Percentiles rank a stretch among this genome's conserved stretches.
These are phyloP conservation scores for Eucidaris tribuloides DNA, from an alignment of 35 echinoderm and acorn worm species.

Conservation along the genomic window DNA sequence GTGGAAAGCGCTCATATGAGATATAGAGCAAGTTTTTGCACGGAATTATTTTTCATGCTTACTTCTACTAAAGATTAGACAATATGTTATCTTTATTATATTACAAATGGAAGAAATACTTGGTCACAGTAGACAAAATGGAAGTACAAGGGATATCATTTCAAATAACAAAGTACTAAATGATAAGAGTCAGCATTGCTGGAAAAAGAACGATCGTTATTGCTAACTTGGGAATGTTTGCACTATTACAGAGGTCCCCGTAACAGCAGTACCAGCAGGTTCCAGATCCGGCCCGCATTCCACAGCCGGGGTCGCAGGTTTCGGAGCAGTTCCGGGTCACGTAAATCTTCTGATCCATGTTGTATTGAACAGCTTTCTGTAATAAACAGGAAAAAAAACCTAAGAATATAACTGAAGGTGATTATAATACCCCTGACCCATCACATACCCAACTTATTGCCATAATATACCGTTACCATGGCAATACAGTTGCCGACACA, in stretches of 20 bases:
- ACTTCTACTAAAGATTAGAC: background rate
- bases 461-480: too few relatives aligned
- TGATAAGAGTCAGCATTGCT: background rate
- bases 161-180: too few relatives aligned
- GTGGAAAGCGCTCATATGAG: too few relatives aligned
- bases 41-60: background rate
- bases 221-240: background rate
- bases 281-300: slow-evolving; percentile 41
- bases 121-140: too few relatives aligned
- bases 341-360: slow-evolving; percentile 66
- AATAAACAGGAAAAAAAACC: background rate
- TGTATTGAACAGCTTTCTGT: slow-evolving; percentile 55
- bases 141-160: too few relatives aligned
- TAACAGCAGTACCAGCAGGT: slow-evolving; percentile 68
- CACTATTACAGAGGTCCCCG: slow-evolving; percentile 43
- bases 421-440: too few relatives aligned
- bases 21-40: background rate
- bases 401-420: background rate
- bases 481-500: too few relatives aligned
- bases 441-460: too few relatives aligned
- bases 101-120: too few relatives aligned
- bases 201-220: background rate
- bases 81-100: background rate
- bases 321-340: slow-evolving; percentile 57
- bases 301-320: slow-evolving; percentile 53